These are phyloP conservation scores for Oophaga sylvatica DNA, from an alignment of 2,797 vertebrate genomes.

Conservation along the genomic window DNA sequence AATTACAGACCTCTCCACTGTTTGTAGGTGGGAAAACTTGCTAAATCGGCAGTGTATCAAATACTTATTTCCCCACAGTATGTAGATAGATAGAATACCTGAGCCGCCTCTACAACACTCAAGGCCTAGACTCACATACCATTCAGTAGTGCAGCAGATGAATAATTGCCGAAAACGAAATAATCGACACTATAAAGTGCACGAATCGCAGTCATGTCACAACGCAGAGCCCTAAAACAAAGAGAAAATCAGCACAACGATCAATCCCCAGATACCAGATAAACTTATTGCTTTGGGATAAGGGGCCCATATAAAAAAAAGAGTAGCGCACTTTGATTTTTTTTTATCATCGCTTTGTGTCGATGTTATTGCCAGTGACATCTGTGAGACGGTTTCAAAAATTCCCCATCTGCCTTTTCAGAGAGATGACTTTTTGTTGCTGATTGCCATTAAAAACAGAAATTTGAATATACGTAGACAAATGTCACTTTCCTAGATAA, in stretches of 20 bases:
- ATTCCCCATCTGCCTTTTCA: constrained; percentile 67
- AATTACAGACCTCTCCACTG: no score
- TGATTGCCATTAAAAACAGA: constrained; percentile 62
- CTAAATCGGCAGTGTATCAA: no score
- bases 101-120: not conserved
- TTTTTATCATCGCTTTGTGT: constrained; percentile 69
- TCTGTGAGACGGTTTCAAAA: constrained; percentile 68
- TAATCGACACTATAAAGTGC: not conserved
- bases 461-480: constrained; percentile 50
- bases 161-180: constrained; percentile 4
- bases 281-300: constrained; percentile 63
- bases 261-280: constrained; percentile 58
- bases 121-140: not conserved
- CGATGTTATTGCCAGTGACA: constrained; percentile 70
- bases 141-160: not conserved
- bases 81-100: not conserved
- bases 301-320: constrained; percentile 63
- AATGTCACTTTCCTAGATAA: constrained; percentile 33
- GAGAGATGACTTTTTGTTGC: constrained; percentile 65
- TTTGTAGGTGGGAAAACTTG: no score
- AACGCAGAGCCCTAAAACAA: constrained; percentile 14
- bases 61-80: no score
- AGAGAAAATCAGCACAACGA: constrained; percentile 22
- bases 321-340: constrained; percentile 55
- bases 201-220: not conserved